These are phyloP conservation scores for Ageneiosus marmoratus DNA, from an alignment of 2,113 vertebrate species.

Conservation along the genomic window DNA sequence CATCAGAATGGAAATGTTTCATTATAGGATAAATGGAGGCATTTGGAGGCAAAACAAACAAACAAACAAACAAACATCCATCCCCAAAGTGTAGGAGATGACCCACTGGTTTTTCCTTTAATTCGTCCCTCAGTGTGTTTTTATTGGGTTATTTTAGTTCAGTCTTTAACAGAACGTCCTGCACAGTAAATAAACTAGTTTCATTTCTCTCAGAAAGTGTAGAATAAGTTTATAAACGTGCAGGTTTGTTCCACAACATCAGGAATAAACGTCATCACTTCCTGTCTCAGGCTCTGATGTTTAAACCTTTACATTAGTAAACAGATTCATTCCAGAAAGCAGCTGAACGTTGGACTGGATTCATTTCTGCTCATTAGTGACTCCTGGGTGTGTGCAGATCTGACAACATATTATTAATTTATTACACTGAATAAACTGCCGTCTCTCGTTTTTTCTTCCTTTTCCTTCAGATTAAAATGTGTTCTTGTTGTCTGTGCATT, in stretches of 20 bases:
- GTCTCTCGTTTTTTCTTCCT: background rate
- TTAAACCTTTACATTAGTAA: no score
- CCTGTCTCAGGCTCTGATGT: conserved; percentile 40
- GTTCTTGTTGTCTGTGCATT: background rate
- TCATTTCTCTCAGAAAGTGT: background rate
- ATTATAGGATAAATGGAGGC: no score
- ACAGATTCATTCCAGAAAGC: background rate
- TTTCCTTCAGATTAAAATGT: background rate
- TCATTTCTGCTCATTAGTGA: background rate
- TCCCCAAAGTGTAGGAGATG: no score
- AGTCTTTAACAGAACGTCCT: background rate
- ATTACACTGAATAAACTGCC: background rate
- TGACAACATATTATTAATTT: background rate
- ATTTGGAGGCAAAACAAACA: no score
- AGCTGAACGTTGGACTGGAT: background rate
- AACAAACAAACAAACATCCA: no score
- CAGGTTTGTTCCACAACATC: background rate
- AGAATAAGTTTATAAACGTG: background rate
- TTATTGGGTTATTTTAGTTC: background rate
- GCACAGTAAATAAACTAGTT: background rate
- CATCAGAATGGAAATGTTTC: no score
- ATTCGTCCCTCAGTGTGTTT: background rate
- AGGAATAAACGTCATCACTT: conserved; percentile 13
- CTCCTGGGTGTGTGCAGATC: background rate
- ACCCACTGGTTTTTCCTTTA: no score